These are phyloP conservation scores for Rhynchonycteris naso DNA, from an alignment of 2,797 vertebrate species.

Conservation along the genomic window DNA sequence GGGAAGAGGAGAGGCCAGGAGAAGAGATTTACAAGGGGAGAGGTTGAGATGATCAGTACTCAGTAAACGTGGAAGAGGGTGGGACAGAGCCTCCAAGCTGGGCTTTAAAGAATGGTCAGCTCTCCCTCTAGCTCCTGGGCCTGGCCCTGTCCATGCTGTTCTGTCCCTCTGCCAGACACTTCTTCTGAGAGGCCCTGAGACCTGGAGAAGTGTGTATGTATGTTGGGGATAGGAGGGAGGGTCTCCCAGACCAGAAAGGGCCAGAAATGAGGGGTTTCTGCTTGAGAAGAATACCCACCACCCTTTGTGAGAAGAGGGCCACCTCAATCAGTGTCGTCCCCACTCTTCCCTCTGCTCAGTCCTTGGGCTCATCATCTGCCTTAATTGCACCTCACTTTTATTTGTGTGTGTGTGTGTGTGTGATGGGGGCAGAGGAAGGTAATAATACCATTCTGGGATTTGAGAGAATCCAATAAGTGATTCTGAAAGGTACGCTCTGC, in stretches of 20 bases:
- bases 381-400: not conserved
- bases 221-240: not conserved
- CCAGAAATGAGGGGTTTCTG: not conserved
- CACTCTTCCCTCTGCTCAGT: not conserved
- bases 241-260: not conserved
- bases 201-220: not conserved
- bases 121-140: not conserved
- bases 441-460: not conserved
- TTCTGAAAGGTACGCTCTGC: not conserved
- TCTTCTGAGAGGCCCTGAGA: not conserved
- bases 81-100: not conserved
- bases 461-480: not conserved
- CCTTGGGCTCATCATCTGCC: not conserved
- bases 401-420: not conserved
- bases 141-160: not conserved
- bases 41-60: not conserved
- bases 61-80: not conserved
- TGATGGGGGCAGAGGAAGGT: not conserved
- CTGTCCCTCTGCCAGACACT: not conserved
- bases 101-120: not conserved
- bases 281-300: not conserved
- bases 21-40: not conserved
- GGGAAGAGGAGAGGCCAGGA: not conserved
- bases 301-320: not conserved
- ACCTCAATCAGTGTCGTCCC: not conserved